Base-by-base conservation (phyloP, 2,888 invertebrate species). In the Drosophila yooni region DNA sequence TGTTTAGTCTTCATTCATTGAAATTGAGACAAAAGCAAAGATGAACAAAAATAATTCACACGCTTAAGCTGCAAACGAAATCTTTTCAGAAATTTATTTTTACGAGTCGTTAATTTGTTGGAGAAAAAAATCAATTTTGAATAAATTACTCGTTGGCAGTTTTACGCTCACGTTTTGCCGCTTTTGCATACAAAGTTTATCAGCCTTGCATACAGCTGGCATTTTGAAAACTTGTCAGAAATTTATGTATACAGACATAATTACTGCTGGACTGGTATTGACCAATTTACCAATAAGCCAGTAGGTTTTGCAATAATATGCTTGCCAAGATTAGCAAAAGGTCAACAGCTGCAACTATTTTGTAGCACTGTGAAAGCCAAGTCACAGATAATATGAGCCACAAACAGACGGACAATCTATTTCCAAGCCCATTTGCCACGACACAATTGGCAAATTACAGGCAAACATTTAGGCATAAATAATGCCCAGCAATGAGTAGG, bases 371-470 rank as follows among this genome's bases (percentile, higher is more conserved):
- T 29, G n/a, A n/a, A 33, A 25, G 25, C 31, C 31, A 8, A 25
- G n/a, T 33, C 13, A 10, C 13, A 38, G 10, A 11, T 54, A 54
- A 54, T 25, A 54, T 27, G 4, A 21, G 15, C 33, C n/a, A 7
- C 31, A 46, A 29, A 25, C 25, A 36, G 11, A 57, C 40, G 21
- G 53, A 38, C 36, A 51, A 60, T 13, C 33, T 18, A 54, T 46
- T 43, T 21, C 21, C 31, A 46, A 51, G 43, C 52, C 53, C 61
- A 52, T 48, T 56, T 62, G 57, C 38, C 51, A 50, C 34, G 29
- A 65, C 58, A 61, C 64, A 70, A 62, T 74, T 71, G 76, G 58
- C 66, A 71, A 67, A 84, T 82, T 84, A 82, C 54, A 18, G 56
- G 33, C 57, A 34, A 66, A 62, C 53, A 57, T 46, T 36, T 48